Conservation (phyloP, 1,140 invertebrate genomes). For the Drosophila melanica region DNA sequence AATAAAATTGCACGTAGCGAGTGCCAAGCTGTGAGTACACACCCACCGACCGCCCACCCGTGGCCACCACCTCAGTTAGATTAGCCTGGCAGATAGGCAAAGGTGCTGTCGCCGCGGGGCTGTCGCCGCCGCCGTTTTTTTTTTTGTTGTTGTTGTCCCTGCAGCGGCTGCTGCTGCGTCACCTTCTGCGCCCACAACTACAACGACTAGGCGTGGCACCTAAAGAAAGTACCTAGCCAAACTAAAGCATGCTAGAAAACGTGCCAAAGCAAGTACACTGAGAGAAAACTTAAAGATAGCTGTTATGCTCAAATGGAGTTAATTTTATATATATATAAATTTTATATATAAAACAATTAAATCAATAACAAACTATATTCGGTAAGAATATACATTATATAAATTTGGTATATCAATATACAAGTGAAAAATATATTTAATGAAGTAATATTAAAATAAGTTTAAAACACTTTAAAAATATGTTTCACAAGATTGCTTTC, state of each 20-base stretch:
- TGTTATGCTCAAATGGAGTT: not conserved
- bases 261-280: slow-evolving; percentile 52
- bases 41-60: slow-evolving; percentile 3
- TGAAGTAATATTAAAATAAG: too few species aligned
- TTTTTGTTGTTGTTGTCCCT: slow-evolving; percentile 27
- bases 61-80: slow-evolving; percentile 46
- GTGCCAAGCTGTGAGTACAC: not conserved
- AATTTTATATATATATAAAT: too few species aligned
- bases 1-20: slow-evolving; percentile 40
- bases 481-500: too few species aligned
- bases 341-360: too few species aligned
- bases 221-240: slow-evolving; percentile 57
- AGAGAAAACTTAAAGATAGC: not conserved
- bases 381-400: too few species aligned
- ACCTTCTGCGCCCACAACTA: slow-evolving; percentile 17
- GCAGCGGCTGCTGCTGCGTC: slow-evolving; percentile 44
- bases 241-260: slow-evolving; percentile 55
- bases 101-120: slow-evolving; percentile 66
- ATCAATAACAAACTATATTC: too few species aligned
- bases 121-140: slow-evolving; percentile 25
- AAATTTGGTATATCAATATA: too few species aligned
- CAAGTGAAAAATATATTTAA: too few species aligned
- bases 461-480: too few species aligned
- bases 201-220: slow-evolving; percentile 37
- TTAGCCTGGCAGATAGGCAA: slow-evolving; percentile 68